Percentiles rank a stretch among this genome's conserved stretches.
phyloP scores from a whole-genome alignment of 2,113 vertebrate species.

The Hyaena hyaena region DNA sequence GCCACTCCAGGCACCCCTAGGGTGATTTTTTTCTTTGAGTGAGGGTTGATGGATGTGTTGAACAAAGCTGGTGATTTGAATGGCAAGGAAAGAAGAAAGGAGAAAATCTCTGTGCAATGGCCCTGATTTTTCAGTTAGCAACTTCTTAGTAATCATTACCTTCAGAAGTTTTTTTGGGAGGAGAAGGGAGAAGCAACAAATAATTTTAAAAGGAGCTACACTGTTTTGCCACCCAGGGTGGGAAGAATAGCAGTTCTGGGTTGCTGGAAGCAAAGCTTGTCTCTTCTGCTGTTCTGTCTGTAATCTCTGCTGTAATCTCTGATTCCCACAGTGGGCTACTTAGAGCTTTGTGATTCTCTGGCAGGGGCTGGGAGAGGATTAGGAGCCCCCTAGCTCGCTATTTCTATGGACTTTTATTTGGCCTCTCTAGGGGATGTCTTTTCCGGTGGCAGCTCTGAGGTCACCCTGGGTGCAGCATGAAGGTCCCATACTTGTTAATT shows the following conservation, averaged over 20 bases:
- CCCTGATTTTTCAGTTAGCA: not conserved
- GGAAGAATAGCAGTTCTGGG: conserved; percentile 11
- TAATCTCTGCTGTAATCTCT: not conserved
- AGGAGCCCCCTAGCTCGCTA: not conserved
- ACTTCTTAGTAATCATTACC: conserved; percentile 37
- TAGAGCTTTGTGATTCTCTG: conserved; percentile 37
- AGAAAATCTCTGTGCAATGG: not conserved
- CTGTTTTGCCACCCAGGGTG: conserved; percentile 26
- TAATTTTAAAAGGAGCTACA: conserved; percentile 54
- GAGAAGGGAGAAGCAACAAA: conserved; percentile 34
- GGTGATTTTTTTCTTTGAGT: not conserved
- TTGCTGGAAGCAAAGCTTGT: not conserved
- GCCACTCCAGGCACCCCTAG: no score
- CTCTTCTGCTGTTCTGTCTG: not conserved
- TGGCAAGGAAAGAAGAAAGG: not conserved
- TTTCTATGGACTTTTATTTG: conserved; percentile 64
- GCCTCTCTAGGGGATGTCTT: not conserved
- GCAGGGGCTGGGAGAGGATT: not conserved
- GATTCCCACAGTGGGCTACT: not conserved
- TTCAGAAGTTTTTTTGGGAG: conserved; percentile 24
- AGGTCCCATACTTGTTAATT: conserved; percentile 57
- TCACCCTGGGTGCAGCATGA: not conserved
- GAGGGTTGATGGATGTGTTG: not conserved
- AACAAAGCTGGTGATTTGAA: not conserved
- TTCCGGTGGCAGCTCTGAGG: conserved; percentile 29